Evolutionary conservation across 35 echinoderm and acorn worm species (phyloP), one percentile per base, ranked within the genome.

Genomic region (Anneissia japonica): DNA sequence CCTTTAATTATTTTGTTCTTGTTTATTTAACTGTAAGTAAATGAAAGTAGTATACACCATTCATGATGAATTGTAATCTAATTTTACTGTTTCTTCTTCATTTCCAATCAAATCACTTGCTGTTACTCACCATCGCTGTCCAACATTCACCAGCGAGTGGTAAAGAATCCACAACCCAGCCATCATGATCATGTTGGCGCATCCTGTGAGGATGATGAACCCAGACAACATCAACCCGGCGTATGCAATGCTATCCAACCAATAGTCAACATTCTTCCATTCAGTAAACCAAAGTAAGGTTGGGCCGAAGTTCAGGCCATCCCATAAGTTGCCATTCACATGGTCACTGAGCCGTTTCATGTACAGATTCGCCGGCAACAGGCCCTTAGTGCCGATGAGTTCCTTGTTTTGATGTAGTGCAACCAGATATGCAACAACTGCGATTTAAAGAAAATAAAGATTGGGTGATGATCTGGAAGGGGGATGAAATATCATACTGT

Each of bases 121-220:
- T 82, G 5, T 19, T 31, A 91, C 89, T 92, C 43, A 97, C 96
- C 96, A 99, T 92, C 87, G 88, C 84, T 99, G 96, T 34, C 96
- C 96, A 79, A 99, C 87, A 89, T 90, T 91, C 21, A 99, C 96
- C 39, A 99, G 39, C 23, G 96, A 99, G 45, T 99, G 96, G 74
- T 99, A 99, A 0, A 99, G 80, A 19, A 94, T 73, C 92, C 92
- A 99, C 34, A 94, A 80, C 21, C 72, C 31, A 34, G 84, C 37
- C 96, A 94, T 99, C 37, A 99, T 81, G n/a, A 93, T 77, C 96
- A 99, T 99, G 77, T 99, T 99, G 30, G 80, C 84, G 78, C 92
- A 81, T 56, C 96, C 96, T 41, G 78, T 46, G 33, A 99, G 33
- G 29, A 93, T 14, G 14, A 99, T 74, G 23, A 90, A 35, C 0